Evolutionary conservation across 2,113 vertebrate genomes (phyloP).

Genomic region (Halichoeres trimaculatus): DNA sequence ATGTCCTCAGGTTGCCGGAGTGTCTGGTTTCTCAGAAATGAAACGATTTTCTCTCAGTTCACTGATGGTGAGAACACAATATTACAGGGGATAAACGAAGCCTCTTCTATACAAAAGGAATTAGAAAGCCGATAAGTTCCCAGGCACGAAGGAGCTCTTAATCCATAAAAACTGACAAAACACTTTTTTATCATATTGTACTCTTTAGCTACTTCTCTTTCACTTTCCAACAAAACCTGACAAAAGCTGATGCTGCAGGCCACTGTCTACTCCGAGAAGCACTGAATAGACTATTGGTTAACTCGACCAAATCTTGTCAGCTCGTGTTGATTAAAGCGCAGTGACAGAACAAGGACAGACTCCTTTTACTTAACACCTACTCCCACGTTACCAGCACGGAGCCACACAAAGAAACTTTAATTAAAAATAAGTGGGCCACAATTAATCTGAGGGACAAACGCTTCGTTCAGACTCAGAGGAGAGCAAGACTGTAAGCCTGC

Average conservation of each 20-base stretch:
- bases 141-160: constrained; percentile 2
- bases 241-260: constrained; percentile 12
- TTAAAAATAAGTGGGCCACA: constrained; percentile 79
- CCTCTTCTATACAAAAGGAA: background rate
- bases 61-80: background rate
- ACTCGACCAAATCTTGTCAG: constrained; percentile 40
- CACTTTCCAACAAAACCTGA: background rate
- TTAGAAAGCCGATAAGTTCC: background rate
- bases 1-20: background rate
- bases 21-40: background rate
- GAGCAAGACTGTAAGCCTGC: constrained; percentile 42
- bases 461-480: constrained; percentile 55
- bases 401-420: constrained; percentile 74
- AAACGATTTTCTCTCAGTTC: background rate
- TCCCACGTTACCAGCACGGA: constrained; percentile 65
- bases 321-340: constrained; percentile 64
- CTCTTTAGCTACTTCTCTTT: background rate
- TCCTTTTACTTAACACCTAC: constrained; percentile 65
- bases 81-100: background rate
- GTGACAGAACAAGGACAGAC: constrained; percentile 68
- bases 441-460: constrained; percentile 70
- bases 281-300: constrained; percentile 28
- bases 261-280: constrained; percentile 34
- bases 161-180: background rate
- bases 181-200: background rate